Evolutionary conservation across 2,797 vertebrate species (phyloP).

Genomic region (Myripristis murdjan): DNA sequence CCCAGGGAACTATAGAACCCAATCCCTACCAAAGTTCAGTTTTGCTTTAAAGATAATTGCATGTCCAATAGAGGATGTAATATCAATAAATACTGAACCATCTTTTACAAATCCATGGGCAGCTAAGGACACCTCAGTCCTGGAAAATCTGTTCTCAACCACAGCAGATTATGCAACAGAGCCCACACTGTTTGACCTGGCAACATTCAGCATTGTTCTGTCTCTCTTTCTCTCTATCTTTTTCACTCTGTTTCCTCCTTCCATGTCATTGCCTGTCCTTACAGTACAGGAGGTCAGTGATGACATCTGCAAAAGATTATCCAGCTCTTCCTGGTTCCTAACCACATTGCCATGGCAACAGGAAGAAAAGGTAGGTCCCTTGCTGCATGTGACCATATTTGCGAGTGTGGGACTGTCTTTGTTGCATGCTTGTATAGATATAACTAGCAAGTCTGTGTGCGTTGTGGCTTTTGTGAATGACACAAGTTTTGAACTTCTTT

Average conservation of each 20-base stretch:
- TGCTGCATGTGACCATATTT: background rate
- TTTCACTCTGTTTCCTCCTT: background rate
- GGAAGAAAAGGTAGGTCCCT: conserved; percentile 70
- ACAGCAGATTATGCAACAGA: background rate
- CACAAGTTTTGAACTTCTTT: too few species aligned
- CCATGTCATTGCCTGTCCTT: conserved; percentile 13
- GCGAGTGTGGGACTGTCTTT: too few species aligned
- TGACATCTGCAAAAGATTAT: conserved; percentile 51
- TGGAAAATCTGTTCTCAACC: background rate
- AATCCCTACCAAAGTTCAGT: too few species aligned
- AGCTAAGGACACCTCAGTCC: background rate
- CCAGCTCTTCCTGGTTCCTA: conserved; percentile 38
- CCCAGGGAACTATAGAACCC: too few species aligned
- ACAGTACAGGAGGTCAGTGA: conserved; percentile 47
- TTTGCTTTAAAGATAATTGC: background rate
- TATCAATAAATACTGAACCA: too few species aligned
- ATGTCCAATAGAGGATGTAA: background rate
- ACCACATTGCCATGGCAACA: conserved; percentile 71
- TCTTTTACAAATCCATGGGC: background rate
- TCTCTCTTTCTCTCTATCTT: background rate
- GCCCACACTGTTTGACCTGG: background rate
- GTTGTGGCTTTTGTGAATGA: too few species aligned
- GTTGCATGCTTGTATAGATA: background rate
- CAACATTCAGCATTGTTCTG: background rate
- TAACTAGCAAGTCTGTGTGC: background rate